A percentile compares a stretch with the other conserved stretches of the same genome.
Evolutionary conservation across 2,113 vertebrate species (phyloP).

Genomic region (Platanista minor): DNA sequence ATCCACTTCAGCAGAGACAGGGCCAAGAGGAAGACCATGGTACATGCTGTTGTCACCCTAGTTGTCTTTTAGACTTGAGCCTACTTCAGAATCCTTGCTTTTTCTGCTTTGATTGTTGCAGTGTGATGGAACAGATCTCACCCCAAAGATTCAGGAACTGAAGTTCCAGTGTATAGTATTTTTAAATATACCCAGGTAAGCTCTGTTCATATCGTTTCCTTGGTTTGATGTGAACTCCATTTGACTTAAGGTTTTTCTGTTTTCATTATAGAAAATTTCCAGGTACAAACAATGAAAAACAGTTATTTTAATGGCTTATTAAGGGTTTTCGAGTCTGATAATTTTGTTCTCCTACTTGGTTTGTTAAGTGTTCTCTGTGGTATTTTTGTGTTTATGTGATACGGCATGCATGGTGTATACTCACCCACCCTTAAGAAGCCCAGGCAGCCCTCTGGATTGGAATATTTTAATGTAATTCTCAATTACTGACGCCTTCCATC

Average conservation of each 20-base stretch:
- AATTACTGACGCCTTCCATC: background rate
- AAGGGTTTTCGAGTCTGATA: background rate
- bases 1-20: background rate
- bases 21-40: background rate
- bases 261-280: background rate
- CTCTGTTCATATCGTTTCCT: background rate
- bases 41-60: background rate
- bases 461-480: background rate
- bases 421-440: background rate
- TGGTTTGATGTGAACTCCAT: background rate
- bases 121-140: slow-evolving; percentile 90
- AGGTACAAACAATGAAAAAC: background rate
- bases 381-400: background rate
- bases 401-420: background rate
- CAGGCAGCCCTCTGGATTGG: background rate
- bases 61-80: background rate
- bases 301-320: background rate
- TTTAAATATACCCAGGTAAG: slow-evolving; percentile 91
- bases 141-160: slow-evolving; percentile 89
- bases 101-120: slow-evolving; percentile 79
- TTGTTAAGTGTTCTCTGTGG: background rate
- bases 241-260: background rate
- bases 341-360: background rate
- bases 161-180: slow-evolving; percentile 92
- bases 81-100: slow-evolving; percentile 68